Evolutionary conservation across 2,797 vertebrate genomes (phyloP), one percentile per base, ranked within the genome.

Genomic region (Onychomys torridus): DNA sequence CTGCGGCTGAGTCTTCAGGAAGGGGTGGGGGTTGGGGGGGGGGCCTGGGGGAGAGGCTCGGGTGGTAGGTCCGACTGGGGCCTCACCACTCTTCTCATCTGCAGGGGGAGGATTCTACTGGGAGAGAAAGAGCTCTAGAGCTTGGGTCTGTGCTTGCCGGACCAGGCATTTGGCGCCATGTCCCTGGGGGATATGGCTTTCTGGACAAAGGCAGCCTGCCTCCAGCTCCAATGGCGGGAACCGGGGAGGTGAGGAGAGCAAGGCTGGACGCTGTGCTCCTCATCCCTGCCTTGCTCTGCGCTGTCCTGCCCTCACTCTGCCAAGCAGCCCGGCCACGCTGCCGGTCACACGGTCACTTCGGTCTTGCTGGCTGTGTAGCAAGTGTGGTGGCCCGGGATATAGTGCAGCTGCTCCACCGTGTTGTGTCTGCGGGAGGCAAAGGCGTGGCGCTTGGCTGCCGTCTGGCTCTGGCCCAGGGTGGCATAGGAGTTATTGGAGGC

Each of bases 311-410:
- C 96, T 85, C 27, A 12, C 91, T 92, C 97, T 83, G 67, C 96
- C 73, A 78, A 90, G 40, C 73, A 90, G 59, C 88, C 88, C 0
- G 40, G 96, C 98, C 98, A 34, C 9, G 32, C 97, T 71, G 59
- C 85, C 73, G n/a, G 97, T 99, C 98, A 99, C 98, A 99, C 99
- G 98, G 99, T 99, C 98, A 99, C 99, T 99, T 99, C 99, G 7
- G 99, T 99, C 99, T 99, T 99, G 99, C 99, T 99, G 92, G 99
- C 99, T 97, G 99, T 99, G 98, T 99, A 99, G 98, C 99, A 99
- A 96, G 99, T 99, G 97, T 99, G 99, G 97, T 99, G 99, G 93
- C 99, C 99, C 0, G 99, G 99, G 96, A 99, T 99, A 93, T 99
- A 99, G 96, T 99, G 99, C 97, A 99, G 99, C 98, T 99, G 99